Conservation (phyloP, 2,797 vertebrate species). For the Phyllotis vaccarum region DNA sequence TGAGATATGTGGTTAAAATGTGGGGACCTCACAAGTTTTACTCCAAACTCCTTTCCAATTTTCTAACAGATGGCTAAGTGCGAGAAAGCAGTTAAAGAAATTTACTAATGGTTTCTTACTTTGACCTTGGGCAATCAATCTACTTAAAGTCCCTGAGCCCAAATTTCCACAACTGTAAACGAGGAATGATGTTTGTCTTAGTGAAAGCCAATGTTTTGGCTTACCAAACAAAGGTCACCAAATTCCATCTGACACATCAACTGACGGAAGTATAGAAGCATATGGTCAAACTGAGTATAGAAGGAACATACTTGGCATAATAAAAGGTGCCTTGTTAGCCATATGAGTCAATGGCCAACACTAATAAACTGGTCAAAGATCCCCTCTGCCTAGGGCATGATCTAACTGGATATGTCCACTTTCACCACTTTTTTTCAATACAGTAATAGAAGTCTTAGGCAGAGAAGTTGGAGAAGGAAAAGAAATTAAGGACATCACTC, state of each 20-base stretch:
- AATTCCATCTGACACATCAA: not conserved
- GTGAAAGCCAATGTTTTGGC: not conserved
- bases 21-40: not conserved
- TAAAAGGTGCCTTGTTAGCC: not conserved
- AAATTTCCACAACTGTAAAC: constrained; percentile 8
- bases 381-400: not conserved
- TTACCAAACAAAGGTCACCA: not conserved
- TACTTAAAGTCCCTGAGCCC: not conserved
- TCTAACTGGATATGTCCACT: too few relatives aligned
- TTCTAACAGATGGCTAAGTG: not conserved
- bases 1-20: constrained; percentile 31
- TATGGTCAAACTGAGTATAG: not conserved
- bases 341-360: not conserved
- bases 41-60: not conserved
- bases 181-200: not conserved
- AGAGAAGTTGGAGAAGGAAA: not conserved
- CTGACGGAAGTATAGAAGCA: not conserved
- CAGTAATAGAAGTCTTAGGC: not conserved
- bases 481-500: not conserved
- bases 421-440: not conserved
- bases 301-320: not conserved
- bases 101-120: constrained; percentile 5
- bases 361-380: not conserved
- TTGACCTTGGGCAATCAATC: not conserved
- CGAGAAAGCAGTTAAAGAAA: not conserved